These are phyloP conservation scores for Meleagris gallopavo DNA, from an alignment of 2,113 vertebrate species.

Conservation along the genomic window DNA sequence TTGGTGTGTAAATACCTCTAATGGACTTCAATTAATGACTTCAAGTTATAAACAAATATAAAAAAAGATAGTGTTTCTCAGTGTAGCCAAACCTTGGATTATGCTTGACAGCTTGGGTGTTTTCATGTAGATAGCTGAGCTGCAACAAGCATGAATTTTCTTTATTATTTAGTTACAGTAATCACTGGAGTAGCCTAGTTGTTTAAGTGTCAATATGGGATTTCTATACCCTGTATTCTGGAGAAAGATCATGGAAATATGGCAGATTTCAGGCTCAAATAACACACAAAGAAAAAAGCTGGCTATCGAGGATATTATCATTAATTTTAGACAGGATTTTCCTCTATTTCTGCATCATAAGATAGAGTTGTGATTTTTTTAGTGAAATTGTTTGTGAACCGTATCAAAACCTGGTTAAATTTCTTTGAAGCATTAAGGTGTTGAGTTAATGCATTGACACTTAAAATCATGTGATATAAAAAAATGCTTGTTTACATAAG, in stretches of 20 bases:
- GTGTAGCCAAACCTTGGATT: not conserved
- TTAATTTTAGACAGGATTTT: not conserved
- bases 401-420: not conserved
- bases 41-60: not conserved
- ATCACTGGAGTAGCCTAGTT: not conserved
- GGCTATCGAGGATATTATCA: not conserved
- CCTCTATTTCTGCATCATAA: not conserved
- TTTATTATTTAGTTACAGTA: not conserved
- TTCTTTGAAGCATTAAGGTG: not conserved
- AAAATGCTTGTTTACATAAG: not conserved
- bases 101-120: fast-evolving
- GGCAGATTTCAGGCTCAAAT: not conserved
- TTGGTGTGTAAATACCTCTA: not conserved
- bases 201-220: not conserved
- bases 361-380: not conserved
- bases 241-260: not conserved
- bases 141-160: not conserved
- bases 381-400: not conserved
- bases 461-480: not conserved
- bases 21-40: not conserved
- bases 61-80: not conserved
- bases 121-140: not conserved
- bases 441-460: not conserved
- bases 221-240: not conserved
- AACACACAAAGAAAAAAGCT: not conserved